These are phyloP conservation scores for Lipophrys pholis DNA, from an alignment of 2,113 vertebrate genomes.

Conservation along the genomic window DNA sequence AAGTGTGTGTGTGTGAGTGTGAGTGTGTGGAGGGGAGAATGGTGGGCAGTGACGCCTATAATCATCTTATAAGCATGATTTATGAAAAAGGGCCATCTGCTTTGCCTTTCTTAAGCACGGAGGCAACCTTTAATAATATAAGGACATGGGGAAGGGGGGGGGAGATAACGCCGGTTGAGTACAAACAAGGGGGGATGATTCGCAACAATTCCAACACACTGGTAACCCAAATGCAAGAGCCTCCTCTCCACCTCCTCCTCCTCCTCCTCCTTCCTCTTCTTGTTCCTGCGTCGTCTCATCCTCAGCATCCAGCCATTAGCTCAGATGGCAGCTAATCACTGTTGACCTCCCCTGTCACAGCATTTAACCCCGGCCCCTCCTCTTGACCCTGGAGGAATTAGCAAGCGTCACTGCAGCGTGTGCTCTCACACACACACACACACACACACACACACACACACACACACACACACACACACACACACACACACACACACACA, in stretches of 20 bases:
- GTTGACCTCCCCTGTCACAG: constrained; percentile 73
- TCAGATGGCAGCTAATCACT: constrained; percentile 78
- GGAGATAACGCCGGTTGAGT: constrained; percentile 11
- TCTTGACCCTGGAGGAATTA: constrained; percentile 72
- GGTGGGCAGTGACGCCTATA: constrained; percentile 71
- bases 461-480: constrained; percentile 7
- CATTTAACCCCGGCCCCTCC: constrained; percentile 77
- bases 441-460: constrained; percentile 1
- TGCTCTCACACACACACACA: constrained; percentile 18
- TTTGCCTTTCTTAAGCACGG: constrained; percentile 80
- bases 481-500: not conserved
- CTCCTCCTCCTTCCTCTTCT: constrained; percentile 20
- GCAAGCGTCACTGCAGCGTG: constrained; percentile 62
- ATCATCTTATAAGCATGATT: constrained; percentile 84
- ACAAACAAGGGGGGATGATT: not conserved
- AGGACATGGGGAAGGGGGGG: constrained; percentile 63
- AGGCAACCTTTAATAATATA: constrained; percentile 87
- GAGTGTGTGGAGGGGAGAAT: constrained; percentile 56
- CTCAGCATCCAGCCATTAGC: constrained; percentile 57
- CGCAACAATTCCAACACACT: constrained; percentile 20
- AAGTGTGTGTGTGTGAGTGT: constrained; percentile 53
- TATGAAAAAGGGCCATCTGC: constrained; percentile 85
- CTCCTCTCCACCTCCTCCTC: constrained; percentile 1
- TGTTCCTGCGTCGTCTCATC: constrained; percentile 26
- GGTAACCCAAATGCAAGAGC: constrained; percentile 13